Evolutionary conservation across 2,888 invertebrate species (phyloP).

Genomic region (Lomographa bimaculata): DNA sequence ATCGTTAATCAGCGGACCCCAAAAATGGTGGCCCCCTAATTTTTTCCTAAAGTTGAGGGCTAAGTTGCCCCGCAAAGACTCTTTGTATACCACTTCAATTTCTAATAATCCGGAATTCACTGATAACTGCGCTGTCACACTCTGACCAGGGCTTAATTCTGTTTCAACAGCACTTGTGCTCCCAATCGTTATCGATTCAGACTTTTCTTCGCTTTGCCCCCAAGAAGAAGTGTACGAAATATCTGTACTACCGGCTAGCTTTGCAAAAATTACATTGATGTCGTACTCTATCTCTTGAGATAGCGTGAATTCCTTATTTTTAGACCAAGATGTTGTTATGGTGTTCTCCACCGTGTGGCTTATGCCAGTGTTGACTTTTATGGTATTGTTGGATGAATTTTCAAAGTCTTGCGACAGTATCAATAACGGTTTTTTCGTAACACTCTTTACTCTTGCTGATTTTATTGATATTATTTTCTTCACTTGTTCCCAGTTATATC

Average conservation of each 20-base stretch:
- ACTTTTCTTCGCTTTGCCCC: slow-evolving; percentile 59
- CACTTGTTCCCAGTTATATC: slow-evolving; percentile 60
- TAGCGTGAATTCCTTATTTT: slow-evolving; percentile 47
- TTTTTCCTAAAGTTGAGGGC: slow-evolving; percentile 58
- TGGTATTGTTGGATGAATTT: slow-evolving; percentile 52
- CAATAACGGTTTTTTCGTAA: slow-evolving; percentile 43
- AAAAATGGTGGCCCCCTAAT: slow-evolving; percentile 60
- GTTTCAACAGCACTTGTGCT: slow-evolving; percentile 58
- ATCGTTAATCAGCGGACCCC: slow-evolving; percentile 51
- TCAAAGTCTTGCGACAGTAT: slow-evolving; percentile 60
- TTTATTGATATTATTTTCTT: slow-evolving; percentile 47
- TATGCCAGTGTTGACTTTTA: slow-evolving; percentile 67
- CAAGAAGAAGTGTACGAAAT: slow-evolving; percentile 56
- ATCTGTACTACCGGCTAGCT: slow-evolving; percentile 50
- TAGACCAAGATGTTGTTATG: slow-evolving; percentile 57
- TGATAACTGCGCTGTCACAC: slow-evolving; percentile 56
- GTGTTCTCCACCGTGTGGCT: slow-evolving; percentile 63
- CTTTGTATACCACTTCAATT: slow-evolving; percentile 54
- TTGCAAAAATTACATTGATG: slow-evolving; percentile 56
- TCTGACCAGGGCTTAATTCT: slow-evolving; percentile 57
- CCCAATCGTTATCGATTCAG: slow-evolving; percentile 57
- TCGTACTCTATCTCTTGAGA: slow-evolving; percentile 60
- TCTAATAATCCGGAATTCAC: slow-evolving; percentile 57
- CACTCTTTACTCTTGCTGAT: slow-evolving; percentile 46
- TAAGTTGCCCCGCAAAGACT: slow-evolving; percentile 55